phyloP scores from a whole-genome alignment of 2,888 invertebrate species.

The Chloroclystis v-ata region DNA sequence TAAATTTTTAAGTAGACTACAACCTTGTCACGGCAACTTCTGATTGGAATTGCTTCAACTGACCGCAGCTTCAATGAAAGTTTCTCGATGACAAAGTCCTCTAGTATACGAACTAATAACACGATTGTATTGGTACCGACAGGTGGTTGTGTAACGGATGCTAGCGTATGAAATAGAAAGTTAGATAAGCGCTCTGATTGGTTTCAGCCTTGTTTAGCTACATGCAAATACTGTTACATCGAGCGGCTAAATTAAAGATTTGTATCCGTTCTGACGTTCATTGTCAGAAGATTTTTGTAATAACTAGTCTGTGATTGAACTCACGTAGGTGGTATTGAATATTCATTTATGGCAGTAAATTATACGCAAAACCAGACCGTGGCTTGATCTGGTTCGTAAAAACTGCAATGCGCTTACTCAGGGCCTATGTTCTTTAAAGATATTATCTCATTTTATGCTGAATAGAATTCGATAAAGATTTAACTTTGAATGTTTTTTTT shows the following conservation, averaged over 20 bases:
- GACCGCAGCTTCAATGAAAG: constrained; percentile 4
- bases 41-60: neutral
- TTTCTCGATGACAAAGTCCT: constrained; percentile 19
- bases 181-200: constrained; percentile 47
- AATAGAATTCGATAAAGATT: too few relatives aligned
- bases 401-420: constrained; percentile 7
- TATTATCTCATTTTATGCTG: neutral
- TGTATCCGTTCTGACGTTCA: constrained; percentile 31
- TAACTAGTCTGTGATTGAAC: constrained; percentile 19
- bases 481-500: too few relatives aligned
- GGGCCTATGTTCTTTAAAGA: neutral
- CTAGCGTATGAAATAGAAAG: constrained; percentile 48
- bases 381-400: constrained; percentile 12
- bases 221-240: constrained; percentile 48
- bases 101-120: constrained; percentile 15
- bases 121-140: constrained; percentile 25
- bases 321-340: constrained; percentile 20
- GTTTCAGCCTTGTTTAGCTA: constrained; percentile 43
- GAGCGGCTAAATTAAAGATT: constrained; percentile 32
- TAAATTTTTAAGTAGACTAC: neutral
- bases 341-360: constrained; percentile 19
- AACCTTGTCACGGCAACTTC: constrained; percentile 12
- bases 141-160: constrained; percentile 40
- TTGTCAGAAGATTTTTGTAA: constrained; percentile 31
- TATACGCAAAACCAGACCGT: constrained; percentile 12